These are phyloP conservation scores for Pangasius djambal DNA, from an alignment of 2,797 vertebrate species.

Conservation along the genomic window DNA sequence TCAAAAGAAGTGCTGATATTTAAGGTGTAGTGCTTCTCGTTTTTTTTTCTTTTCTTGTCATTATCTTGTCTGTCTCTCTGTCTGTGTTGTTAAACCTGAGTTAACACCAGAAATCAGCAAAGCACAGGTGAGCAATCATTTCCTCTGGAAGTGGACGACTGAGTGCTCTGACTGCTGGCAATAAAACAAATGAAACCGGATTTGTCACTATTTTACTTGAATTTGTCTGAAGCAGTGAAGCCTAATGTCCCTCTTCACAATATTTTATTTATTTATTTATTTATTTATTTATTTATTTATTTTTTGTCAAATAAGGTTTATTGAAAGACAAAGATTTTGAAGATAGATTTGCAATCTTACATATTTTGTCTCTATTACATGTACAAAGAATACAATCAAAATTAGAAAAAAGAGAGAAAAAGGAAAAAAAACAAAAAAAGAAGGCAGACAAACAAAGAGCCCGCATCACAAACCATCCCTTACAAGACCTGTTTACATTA, in stretches of 20 bases:
- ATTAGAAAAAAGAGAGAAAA: too few relatives aligned
- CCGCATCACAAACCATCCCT: too few relatives aligned
- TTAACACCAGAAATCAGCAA: slow-evolving; percentile 6
- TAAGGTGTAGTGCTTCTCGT: background rate
- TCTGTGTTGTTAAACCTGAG: background rate
- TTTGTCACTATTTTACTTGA: background rate
- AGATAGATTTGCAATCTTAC: too few relatives aligned
- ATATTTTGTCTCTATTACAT: too few relatives aligned
- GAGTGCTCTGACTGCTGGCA: background rate
- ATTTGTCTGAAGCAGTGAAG: background rate
- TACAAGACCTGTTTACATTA: too few relatives aligned
- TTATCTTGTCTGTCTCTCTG: background rate
- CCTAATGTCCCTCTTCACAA: background rate
- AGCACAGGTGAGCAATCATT: background rate
- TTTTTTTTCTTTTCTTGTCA: background rate
- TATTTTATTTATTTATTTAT: background rate
- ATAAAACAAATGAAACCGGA: too few relatives aligned
- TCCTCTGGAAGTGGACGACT: background rate
- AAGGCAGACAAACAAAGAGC: too few relatives aligned
- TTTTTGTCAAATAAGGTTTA: too few relatives aligned
- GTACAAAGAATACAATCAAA: too few relatives aligned
- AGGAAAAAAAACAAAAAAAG: too few relatives aligned
- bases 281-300: too few relatives aligned
- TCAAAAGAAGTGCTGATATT: slow-evolving; percentile 1
- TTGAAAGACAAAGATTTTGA: too few relatives aligned